These are phyloP conservation scores for Zaprionus davidi DNA, from an alignment of 1,140 invertebrate species.

Conservation along the genomic window DNA sequence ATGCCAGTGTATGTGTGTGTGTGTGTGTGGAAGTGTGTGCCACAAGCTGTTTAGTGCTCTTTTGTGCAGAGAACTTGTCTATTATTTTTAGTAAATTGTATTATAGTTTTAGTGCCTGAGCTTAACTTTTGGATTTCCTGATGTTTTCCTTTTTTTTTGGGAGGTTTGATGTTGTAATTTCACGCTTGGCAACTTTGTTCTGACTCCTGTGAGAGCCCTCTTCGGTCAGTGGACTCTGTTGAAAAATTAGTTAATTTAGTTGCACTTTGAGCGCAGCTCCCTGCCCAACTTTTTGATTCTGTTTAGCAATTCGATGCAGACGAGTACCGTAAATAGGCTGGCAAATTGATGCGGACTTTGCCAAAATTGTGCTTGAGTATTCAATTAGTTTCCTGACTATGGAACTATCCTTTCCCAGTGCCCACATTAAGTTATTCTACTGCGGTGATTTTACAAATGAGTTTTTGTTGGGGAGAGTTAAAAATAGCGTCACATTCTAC, in stretches of 20 bases:
- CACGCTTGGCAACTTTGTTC: slow-evolving; percentile 74
- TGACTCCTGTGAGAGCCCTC: slow-evolving; percentile 50
- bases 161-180: slow-evolving; percentile 74
- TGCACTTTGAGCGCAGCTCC: slow-evolving; percentile 37
- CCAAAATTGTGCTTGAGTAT: slow-evolving; percentile 21
- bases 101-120: slow-evolving; percentile 78
- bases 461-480: neutral
- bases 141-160: slow-evolving; percentile 10
- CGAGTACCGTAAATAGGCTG: slow-evolving; percentile 55
- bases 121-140: slow-evolving; percentile 48
- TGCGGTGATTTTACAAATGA: neutral
- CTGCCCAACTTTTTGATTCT: neutral
- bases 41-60: slow-evolving; percentile 68
- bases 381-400: slow-evolving; percentile 29
- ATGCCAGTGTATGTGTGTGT: slow-evolving; percentile 11
- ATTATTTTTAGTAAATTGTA: slow-evolving; percentile 82
- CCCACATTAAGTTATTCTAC: neutral
- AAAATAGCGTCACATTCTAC: too few species aligned
- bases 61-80: slow-evolving; percentile 66
- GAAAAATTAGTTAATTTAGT: slow-evolving; percentile 77
- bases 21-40: slow-evolving; percentile 40
- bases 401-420: neutral
- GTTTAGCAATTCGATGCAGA: slow-evolving; percentile 34
- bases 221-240: slow-evolving; percentile 54
- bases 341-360: slow-evolving; percentile 51